Percentiles rank a stretch among this genome's conserved stretches.
These are phyloP conservation scores for Epizoanthus scotinus DNA, from an alignment of 92 coral and sea anemone species.

Conservation along the genomic window DNA sequence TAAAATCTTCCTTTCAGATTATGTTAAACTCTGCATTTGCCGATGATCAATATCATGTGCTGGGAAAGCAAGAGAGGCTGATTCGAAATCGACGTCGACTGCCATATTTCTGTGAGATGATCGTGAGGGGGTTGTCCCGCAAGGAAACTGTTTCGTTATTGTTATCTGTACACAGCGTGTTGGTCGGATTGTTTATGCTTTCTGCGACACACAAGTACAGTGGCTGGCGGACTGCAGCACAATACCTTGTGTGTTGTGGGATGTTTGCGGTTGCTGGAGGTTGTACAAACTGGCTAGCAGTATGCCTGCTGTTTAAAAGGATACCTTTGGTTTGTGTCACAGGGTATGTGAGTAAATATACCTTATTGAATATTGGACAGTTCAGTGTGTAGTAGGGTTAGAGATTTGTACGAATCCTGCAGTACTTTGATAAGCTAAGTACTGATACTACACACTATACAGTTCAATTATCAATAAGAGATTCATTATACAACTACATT, in stretches of 20 bases:
- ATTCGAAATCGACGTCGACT: constrained; percentile 69
- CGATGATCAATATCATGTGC: constrained; percentile 43
- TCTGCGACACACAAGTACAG: constrained; percentile 45
- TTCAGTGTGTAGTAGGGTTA: no score
- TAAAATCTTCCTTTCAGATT: constrained; percentile 50
- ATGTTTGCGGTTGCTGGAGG: constrained; percentile 82
- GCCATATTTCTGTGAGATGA: constrained; percentile 60
- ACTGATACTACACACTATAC: no score
- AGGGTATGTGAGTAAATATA: constrained; percentile 65
- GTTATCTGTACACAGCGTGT: constrained; percentile 61
- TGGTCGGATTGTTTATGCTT: constrained; percentile 67
- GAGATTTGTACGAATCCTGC: no score
- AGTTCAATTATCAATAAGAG: no score
- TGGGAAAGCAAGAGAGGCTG: constrained; percentile 54
- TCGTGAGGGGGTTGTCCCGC: constrained; percentile 60
- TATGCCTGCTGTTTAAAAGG: constrained; percentile 60
- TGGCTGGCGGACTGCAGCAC: constrained; percentile 55
- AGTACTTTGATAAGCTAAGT: no score
- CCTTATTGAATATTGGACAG: no score
- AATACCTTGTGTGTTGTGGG: constrained; percentile 78
- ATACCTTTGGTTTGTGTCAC: constrained; percentile 69
- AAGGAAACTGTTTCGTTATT: constrained; percentile 66
- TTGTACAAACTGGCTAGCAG: constrained; percentile 67
- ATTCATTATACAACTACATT: no score
- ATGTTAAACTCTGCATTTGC: constrained; percentile 52